phyloP scores from a whole-genome alignment of 2,888 invertebrate species.

The Campaea margaritaria region DNA sequence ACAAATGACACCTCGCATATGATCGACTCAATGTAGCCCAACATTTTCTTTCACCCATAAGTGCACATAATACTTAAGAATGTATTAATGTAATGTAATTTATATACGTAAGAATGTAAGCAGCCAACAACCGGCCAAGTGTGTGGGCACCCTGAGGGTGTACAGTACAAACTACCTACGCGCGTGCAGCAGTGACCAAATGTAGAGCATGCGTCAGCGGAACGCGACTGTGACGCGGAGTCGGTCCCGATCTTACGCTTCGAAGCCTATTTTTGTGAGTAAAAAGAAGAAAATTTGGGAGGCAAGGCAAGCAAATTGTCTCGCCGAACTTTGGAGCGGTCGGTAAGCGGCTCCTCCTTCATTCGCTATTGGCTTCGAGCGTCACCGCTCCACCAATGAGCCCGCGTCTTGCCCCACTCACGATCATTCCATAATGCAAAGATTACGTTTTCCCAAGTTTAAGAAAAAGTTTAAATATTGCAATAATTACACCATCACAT shows the following conservation, averaged over 20 bases:
- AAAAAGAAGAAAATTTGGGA: conserved; percentile 59
- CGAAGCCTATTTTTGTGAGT: conserved; percentile 47
- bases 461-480: conserved; percentile 57
- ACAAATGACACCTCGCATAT: too few relatives aligned
- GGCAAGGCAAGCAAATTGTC: conserved; percentile 62
- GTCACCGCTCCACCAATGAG: conserved; percentile 72
- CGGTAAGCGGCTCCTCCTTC: conserved; percentile 75
- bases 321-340: conserved; percentile 71
- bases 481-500: conserved; percentile 41
- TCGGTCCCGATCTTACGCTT: conserved; percentile 33
- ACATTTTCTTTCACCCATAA: too few relatives aligned
- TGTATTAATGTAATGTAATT: too few relatives aligned
- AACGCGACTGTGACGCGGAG: conserved; percentile 10
- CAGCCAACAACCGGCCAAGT: too few relatives aligned
- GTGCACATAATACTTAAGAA: too few relatives aligned
- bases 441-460: conserved; percentile 67
- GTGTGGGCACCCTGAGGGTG: too few relatives aligned
- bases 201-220: too few relatives aligned
- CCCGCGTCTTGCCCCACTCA: conserved; percentile 74
- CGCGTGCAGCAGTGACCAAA: too few relatives aligned
- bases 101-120: too few relatives aligned
- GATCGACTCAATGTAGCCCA: too few relatives aligned
- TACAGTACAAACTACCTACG: too few relatives aligned
- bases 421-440: conserved; percentile 57
- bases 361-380: conserved; percentile 75